Base-by-base conservation (phyloP, 2,113 vertebrate genomes). In the Paradoxurus hermaphroditus region DNA sequence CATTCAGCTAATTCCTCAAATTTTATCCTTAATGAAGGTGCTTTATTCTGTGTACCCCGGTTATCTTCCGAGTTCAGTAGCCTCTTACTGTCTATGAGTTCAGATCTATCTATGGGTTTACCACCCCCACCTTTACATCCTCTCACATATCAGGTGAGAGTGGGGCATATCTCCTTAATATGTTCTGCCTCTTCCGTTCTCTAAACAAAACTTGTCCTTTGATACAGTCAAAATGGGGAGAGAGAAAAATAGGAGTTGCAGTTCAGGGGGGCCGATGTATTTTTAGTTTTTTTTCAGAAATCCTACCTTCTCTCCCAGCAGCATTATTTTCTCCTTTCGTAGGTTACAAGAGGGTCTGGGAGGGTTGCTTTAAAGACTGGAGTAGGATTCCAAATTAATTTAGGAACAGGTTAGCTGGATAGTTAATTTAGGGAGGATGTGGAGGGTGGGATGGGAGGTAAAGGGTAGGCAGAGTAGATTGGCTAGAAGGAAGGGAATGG, bases 361-460 rank as follows among this genome's bases (percentile, higher is more conserved):
- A 89, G 46, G 10, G 13, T 41, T n/a, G 44, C 39, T 84, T 65
- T 77, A 73, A 93, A 93, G 82, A 70, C 27, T 23, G 5, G 44
- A 21, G 13, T 90, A 53, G 79, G 39, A 36, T 86, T 95, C 59
- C 9, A 82, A 68, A 84, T 73, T 73, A 73, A 70, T 41, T 15
- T 25, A 36, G 36, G 27, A 93, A 59, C 29, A 70, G 59, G 49
- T 31, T 67, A 88, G 10, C 75, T 75, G 36, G 67, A 34, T 31
- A n/a, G 56, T 90, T 87, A 70, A 87, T 49, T 96, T 90, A 83
- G 82, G 81, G 82, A 93, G 34, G 25, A 19, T 68, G 3, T 93
- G 72, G 44, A 84, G 36, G 73, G 29, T 75, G 27, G 31, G 14
- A 51, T 41, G 10, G 68, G 51, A 44, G 21, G 46, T 72, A 86